These are phyloP conservation scores for Potamarius usumacintae DNA, from an alignment of 2,113 vertebrate species.

Conservation along the genomic window DNA sequence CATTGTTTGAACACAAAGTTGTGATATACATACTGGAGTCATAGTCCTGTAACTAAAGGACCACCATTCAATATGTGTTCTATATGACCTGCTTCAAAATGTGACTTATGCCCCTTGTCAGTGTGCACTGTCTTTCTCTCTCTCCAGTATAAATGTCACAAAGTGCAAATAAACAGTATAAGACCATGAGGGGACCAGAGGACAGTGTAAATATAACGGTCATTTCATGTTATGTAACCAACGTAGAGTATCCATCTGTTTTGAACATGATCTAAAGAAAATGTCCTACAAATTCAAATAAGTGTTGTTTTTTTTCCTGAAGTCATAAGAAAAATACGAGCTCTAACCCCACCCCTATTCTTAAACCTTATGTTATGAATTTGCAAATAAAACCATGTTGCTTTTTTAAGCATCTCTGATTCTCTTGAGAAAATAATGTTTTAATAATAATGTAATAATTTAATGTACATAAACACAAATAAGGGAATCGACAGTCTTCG, in stretches of 20 bases:
- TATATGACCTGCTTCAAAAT: neutral
- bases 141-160: constrained; percentile 15
- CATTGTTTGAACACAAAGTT: constrained; percentile 17
- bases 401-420: neutral
- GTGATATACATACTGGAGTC: neutral
- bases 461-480: neutral
- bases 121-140: neutral
- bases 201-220: constrained; percentile 17
- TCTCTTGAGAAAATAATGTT: neutral
- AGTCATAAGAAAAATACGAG: neutral
- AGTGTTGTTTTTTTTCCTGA: neutral
- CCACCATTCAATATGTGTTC: neutral
- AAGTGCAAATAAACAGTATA: constrained; percentile 24
- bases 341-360: neutral
- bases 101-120: constrained; percentile 8
- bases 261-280: neutral
- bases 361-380: neutral
- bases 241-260: neutral
- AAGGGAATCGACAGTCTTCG: neutral
- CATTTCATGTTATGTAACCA: constrained; percentile 8
- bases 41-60: neutral
- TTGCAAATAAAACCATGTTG: neutral
- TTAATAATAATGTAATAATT: neutral
- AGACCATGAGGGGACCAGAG: neutral
- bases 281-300: neutral